phyloP scores from a whole-genome alignment of 2,797 vertebrate species.

The Galago senegalensis region DNA sequence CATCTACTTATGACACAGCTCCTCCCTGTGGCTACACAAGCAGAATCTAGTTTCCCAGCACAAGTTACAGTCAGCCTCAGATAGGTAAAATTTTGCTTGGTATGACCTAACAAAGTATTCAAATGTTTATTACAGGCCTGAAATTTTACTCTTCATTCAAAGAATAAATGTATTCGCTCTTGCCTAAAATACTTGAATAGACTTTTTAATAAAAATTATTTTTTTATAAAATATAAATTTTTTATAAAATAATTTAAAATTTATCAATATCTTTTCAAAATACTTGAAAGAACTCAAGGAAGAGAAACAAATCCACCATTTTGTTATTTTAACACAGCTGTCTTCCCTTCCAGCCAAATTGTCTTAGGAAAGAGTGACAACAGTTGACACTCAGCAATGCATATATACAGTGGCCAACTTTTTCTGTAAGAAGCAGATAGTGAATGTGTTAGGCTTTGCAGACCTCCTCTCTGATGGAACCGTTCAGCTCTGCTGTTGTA shows the following conservation, averaged over 20 bases:
- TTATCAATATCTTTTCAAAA: slow-evolving; percentile 14
- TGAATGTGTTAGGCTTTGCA: background rate
- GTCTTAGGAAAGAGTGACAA: background rate
- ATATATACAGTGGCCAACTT: background rate
- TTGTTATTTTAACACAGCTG: background rate
- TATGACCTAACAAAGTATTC: background rate
- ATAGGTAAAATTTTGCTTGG: background rate
- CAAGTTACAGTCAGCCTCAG: background rate
- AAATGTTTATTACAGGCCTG: background rate
- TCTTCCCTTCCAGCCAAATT: background rate
- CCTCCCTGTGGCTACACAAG: background rate
- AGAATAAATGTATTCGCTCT: background rate
- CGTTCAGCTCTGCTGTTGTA: background rate
- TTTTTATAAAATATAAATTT: background rate
- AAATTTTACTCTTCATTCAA: background rate
- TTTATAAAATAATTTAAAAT: background rate
- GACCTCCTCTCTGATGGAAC: background rate
- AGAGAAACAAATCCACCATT: background rate
- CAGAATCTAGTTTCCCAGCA: background rate
- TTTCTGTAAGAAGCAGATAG: background rate
- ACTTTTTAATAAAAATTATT: background rate
- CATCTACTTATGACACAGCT: background rate
- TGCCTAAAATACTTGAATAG: slow-evolving; percentile 12
- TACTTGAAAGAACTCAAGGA: background rate
- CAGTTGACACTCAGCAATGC: background rate